Base-by-base conservation (phyloP, 2,113 vertebrate genomes). In the Tachuris rubrigastra region DNA sequence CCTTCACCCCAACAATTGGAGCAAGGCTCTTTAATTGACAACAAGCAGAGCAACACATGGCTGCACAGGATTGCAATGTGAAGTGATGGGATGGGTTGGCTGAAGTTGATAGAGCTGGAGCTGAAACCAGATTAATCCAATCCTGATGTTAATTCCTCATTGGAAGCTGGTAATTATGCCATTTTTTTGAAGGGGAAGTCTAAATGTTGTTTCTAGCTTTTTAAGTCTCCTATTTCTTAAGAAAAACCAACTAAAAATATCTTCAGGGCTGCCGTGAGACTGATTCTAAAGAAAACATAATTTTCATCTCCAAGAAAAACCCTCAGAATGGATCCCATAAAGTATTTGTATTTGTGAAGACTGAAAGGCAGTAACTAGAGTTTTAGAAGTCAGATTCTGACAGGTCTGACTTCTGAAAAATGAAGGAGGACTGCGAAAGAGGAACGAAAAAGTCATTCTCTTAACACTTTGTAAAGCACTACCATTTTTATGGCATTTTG, bases 221-320 rank as follows among this genome's bases (percentile, higher is more conserved):
- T 86, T n/a, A 74, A 94, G 50, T 50, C 42, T 80, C 37, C 24
- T 7, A 33, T 35, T 93, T 92, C 63, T 3, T 0, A 67, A 18
- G 31, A 86, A 60, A 86, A 90, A 80, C 27, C 53, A 86, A 58
- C 42, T 27, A 89, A 80, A 91, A 91, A 83, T 76, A 85, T 44
- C 89, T 89, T 69, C 46, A 16, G 74, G 66, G 85, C 74, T 95
- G 50, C 53, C 59, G 73, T 23, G 50, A 35, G 63, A 89, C 3
- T 82, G 50, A 85, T 67, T 49, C 27, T 71, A 85, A 96, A 94
- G 71, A 95, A 95, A 96, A 76, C 46, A 93, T 63, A 5, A 72
- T 79, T 93, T 95, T 84, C 84, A 50, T 77, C 89, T 84, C n/a
- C n/a, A 73, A 73, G 53, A 91, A 91, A 76, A 85, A n/a, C n/a